phyloP scores from a whole-genome alignment of 2,888 invertebrate species.

The Eilema griseolum region DNA sequence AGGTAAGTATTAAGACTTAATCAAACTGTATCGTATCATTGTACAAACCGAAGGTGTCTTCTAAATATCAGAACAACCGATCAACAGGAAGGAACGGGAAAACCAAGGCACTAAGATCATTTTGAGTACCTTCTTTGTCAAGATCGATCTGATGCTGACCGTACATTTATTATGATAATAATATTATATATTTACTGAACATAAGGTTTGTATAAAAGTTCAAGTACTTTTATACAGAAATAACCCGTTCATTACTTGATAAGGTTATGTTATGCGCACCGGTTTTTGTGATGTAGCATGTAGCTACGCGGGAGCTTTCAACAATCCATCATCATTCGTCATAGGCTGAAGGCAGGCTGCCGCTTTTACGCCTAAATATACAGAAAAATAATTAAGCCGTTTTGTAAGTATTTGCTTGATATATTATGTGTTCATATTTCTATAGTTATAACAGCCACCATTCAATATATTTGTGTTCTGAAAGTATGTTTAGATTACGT shows the following conservation, averaged over 20 bases:
- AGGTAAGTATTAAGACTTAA: too few relatives aligned
- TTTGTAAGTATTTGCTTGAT: slow-evolving; percentile 29
- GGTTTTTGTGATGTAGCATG: slow-evolving; percentile 46
- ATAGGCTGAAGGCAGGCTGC: slow-evolving; percentile 46
- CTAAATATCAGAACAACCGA: too few relatives aligned
- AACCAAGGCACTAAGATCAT: too few relatives aligned
- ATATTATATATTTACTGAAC: too few relatives aligned
- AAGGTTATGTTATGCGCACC: slow-evolving; percentile 23
- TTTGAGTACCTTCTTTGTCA: too few relatives aligned
- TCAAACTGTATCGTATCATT: too few relatives aligned
- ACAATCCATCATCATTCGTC: slow-evolving; percentile 68
- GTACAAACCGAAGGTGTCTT: too few relatives aligned
- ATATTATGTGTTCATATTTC: background rate
- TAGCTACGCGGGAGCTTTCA: slow-evolving; percentile 45
- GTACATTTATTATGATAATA: too few relatives aligned
- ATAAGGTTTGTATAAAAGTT: background rate
- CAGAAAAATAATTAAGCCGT: slow-evolving; percentile 52
- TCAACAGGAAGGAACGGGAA: too few relatives aligned
- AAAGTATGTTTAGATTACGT: background rate
- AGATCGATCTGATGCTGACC: too few relatives aligned
- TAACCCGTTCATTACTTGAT: background rate
- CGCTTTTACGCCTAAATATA: slow-evolving; percentile 51
- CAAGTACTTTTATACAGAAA: background rate
- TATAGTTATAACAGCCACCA: background rate
- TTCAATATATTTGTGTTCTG: background rate